A percentile compares a stretch with the other conserved stretches of the same genome.
Evolutionary conservation across 2,113 vertebrate genomes (phyloP).

Genomic region (Heterotilapia buettikoferi): DNA sequence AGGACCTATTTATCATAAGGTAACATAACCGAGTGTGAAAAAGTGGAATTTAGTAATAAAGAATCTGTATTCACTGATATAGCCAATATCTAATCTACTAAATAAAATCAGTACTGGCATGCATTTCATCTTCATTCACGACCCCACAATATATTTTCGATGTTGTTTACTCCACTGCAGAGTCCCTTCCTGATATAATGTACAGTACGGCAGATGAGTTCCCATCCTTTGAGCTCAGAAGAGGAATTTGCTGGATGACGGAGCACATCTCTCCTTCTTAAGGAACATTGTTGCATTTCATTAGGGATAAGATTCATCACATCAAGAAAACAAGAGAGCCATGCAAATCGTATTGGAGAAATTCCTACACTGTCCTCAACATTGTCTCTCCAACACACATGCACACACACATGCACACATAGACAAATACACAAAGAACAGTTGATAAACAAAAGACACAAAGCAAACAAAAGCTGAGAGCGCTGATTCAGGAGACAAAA

Average conservation of each 20-base stretch:
- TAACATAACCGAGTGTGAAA: background rate
- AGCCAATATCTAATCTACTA: background rate
- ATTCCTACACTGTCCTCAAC: conserved; percentile 24
- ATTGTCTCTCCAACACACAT: background rate
- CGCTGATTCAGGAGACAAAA: conserved; percentile 50
- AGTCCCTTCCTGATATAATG: conserved; percentile 7
- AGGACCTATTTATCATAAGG: background rate
- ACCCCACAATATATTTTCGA: background rate
- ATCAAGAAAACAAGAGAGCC: conserved; percentile 60
- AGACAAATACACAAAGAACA: background rate
- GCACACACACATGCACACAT: background rate
- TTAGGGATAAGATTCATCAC: conserved; percentile 72
- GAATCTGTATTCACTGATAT: background rate
- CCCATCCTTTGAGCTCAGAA: conserved; percentile 17
- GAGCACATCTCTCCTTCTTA: conserved; percentile 62
- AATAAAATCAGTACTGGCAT: background rate
- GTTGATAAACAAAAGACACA: conserved; percentile 26
- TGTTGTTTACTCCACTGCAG: background rate
- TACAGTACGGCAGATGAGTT: conserved; percentile 4
- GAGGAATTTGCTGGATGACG: conserved; percentile 64
- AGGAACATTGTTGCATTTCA: conserved; percentile 69
- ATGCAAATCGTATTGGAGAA: conserved; percentile 58
- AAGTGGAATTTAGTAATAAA: background rate
- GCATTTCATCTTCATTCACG: background rate
- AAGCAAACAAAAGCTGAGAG: conserved; percentile 45